These are phyloP conservation scores for Macrobrachium rosenbergii DNA, from an alignment of 1,140 invertebrate species.

Conservation along the genomic window DNA sequence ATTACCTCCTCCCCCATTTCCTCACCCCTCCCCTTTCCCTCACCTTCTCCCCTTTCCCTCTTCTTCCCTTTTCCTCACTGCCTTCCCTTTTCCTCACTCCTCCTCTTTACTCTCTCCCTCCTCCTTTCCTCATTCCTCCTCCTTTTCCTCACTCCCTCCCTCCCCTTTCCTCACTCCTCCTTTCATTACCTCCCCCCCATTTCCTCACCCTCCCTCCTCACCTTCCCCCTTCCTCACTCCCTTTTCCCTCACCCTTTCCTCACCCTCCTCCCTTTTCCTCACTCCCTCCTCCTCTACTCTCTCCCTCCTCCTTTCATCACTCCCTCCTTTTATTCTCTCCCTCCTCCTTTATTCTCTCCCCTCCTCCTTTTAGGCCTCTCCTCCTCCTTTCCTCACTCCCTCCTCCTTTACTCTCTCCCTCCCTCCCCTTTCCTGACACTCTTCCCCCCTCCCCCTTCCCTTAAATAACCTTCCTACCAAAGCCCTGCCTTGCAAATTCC, in stretches of 20 bases:
- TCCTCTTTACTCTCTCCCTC: too few species aligned
- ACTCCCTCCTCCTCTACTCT: neutral
- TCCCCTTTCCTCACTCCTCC: neutral
- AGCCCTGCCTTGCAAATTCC: too few species aligned
- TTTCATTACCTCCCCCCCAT: neutral
- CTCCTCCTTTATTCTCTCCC: too few species aligned
- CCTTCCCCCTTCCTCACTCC: neutral
- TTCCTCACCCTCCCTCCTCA: neutral
- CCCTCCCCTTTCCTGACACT: neutral
- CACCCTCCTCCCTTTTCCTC: constrained; percentile 4
- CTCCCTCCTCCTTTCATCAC: too few species aligned
- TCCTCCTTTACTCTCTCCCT: neutral
- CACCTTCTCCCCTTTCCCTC: too few species aligned
- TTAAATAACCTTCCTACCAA: too few species aligned
- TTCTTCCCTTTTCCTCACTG: too few species aligned
- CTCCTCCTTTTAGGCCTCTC: too few species aligned
- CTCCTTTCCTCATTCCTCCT: too few species aligned
- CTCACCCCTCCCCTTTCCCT: neutral
- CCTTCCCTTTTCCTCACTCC: too few species aligned
- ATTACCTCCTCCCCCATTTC: constrained; percentile 1
- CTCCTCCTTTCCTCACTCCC: neutral
- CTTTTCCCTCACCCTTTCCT: neutral
- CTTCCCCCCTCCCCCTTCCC: neutral
- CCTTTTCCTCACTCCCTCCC: too few species aligned
- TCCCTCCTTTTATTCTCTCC: too few species aligned